Evolutionary conservation across 2,113 vertebrate species (phyloP), one percentile per base, ranked within the genome.

Genomic region (Mixornis gularis): DNA sequence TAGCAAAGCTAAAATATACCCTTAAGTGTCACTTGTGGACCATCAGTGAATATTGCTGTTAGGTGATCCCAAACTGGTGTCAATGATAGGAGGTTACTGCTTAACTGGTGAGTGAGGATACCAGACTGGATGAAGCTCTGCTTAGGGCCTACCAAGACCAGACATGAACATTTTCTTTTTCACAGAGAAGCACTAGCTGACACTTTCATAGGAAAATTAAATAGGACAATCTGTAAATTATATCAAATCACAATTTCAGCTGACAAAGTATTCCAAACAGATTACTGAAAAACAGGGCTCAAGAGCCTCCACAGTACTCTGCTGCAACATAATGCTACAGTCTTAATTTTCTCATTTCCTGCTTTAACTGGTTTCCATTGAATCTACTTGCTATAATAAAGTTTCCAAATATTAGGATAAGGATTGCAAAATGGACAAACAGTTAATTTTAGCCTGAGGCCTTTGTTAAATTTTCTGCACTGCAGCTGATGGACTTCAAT

Each of bases 401-500:
- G 14, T 56, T 79, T 72, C 73, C 73, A 96, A 96, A 93, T 87
- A 94, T 90, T 91, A 79, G 79, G 58, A 92, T 87, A 92, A 92
- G 71, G 65, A 41, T 44, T 82, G 66, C 53, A 84, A 91, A 84
- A 87, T 49, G 48, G 72, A 87, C 60, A 80, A 87, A 85, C 53
- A 81, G 84, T 66, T 82, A 41, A 74, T 86, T 94, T 63, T 59
- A 87, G 74, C 34, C 62, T 41, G 32, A 93, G 34, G 74, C 36
- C 36, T 90, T 89, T 80, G 92, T 94, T 84, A 87, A 63, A 56
- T 73, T 86, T 88, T 68, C 83, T 90, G 84, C 62, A 77, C 44
- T 41, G 48, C 41, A 85, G 81, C n/a, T 62, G 72, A 91, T 80
- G 7, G 53, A 59, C 88, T 94, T 92, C 85, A 93, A 43, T 92